Percentiles rank a stretch among this genome's conserved stretches.
Conservation (phyloP, 2,113 vertebrate genomes). For the Vimba vimba region DNA sequence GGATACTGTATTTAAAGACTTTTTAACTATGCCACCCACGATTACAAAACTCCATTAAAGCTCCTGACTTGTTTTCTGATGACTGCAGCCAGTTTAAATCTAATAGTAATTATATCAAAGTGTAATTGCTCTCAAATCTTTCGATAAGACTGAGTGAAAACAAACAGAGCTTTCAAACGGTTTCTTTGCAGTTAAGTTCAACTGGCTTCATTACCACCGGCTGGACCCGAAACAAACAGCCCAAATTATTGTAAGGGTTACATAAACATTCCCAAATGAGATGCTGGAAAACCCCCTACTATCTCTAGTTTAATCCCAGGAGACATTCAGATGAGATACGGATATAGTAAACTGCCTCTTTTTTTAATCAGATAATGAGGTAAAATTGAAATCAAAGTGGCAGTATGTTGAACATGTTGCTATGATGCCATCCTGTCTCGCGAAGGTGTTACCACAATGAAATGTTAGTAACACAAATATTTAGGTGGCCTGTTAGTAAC, state of each 20-base stretch:
- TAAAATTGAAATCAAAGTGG: constrained; percentile 43
- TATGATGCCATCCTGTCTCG: not conserved
- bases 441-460: constrained; percentile 1
- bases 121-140: constrained; percentile 60
- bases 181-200: constrained; percentile 64
- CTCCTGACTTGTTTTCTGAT: constrained; percentile 49
- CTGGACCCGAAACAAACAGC: constrained; percentile 62
- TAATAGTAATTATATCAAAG: constrained; percentile 60
- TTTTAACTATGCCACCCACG: constrained; percentile 57
- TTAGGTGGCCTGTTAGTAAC: constrained; percentile 8
- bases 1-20: constrained; percentile 11
- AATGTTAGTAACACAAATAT: constrained; percentile 33
- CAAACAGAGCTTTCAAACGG: constrained; percentile 66
- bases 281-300: constrained; percentile 50
- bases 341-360: constrained; percentile 56
- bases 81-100: constrained; percentile 59
- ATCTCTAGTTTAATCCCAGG: constrained; percentile 56
- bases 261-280: constrained; percentile 64
- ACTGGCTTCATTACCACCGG: constrained; percentile 54
- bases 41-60: constrained; percentile 52
- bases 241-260: constrained; percentile 60
- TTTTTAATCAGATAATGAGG: constrained; percentile 53
- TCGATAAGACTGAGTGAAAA: constrained; percentile 67
- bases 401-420: constrained; percentile 6
- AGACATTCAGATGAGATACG: constrained; percentile 55